A percentile compares a stretch with the other conserved stretches of the same genome.
These are phyloP conservation scores for Pygocentrus nattereri DNA, from an alignment of 2,797 vertebrate genomes.

Conservation along the genomic window DNA sequence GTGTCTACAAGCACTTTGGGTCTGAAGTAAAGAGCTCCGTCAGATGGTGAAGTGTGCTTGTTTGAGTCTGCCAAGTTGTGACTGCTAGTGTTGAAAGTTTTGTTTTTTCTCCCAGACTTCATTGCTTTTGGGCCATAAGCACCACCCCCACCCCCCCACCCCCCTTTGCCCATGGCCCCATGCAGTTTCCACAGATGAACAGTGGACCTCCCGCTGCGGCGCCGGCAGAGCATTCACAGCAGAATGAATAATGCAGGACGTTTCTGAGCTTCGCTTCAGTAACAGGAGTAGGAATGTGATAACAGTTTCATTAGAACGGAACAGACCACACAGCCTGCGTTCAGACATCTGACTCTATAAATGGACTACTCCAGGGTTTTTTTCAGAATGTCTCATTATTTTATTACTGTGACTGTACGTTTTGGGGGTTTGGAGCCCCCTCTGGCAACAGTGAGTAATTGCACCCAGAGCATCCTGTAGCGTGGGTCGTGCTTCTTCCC, in stretches of 20 bases:
- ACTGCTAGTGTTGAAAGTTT: slow-evolving; percentile 5
- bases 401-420: too few relatives aligned
- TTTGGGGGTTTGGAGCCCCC: too few relatives aligned
- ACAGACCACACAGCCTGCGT: too few relatives aligned
- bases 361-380: too few relatives aligned
- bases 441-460: too few relatives aligned
- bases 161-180: neutral
- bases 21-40: neutral
- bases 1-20: slow-evolving; percentile 10
- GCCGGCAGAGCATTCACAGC: slow-evolving; percentile 8
- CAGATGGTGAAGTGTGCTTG: slow-evolving; percentile 2
- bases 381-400: too few relatives aligned
- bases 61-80: slow-evolving; percentile 10
- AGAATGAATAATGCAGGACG: slow-evolving; percentile 6
- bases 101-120: neutral
- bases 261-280: neutral
- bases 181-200: slow-evolving; percentile 38
- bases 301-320: neutral
- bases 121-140: slow-evolving; percentile 25
- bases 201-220: neutral
- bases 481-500: too few relatives aligned
- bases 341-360: too few relatives aligned
- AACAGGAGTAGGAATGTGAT: neutral
- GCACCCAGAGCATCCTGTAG: too few relatives aligned
- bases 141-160: neutral